These are phyloP conservation scores for Hydrotaea diabolus DNA, from an alignment of 2,888 invertebrate genomes.

Conservation along the genomic window DNA sequence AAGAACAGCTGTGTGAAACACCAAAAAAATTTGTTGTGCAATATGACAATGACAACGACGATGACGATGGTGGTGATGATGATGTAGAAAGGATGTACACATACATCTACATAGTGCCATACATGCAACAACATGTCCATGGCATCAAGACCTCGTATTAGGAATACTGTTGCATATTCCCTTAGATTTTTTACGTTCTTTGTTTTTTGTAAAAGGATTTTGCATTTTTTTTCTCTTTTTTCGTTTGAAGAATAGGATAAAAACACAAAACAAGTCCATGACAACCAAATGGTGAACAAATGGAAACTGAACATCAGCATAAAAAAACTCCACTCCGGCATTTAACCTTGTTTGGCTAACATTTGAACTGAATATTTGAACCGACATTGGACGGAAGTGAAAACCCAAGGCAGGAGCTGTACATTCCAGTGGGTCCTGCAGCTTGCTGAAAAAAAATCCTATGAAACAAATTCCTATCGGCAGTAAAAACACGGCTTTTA, in stretches of 20 bases:
- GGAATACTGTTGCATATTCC: conserved; percentile 42
- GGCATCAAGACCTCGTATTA: not conserved
- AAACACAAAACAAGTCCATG: conserved; percentile 18
- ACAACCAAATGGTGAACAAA: conserved; percentile 29
- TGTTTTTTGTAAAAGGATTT: not conserved
- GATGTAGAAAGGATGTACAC: not conserved
- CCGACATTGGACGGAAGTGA: conserved; percentile 26
- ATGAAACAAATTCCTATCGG: no score
- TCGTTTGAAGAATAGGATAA: not conserved
- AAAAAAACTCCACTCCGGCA: conserved; percentile 30
- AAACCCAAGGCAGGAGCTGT: not conserved
- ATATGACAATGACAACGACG: conserved; percentile 28
- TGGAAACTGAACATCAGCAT: not conserved
- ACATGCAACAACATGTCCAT: not conserved
- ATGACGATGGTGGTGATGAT: not conserved
- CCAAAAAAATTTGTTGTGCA: conserved; percentile 25
- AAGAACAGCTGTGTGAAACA: conserved; percentile 31
- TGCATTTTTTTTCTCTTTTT: not conserved
- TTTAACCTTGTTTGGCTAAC: conserved; percentile 50
- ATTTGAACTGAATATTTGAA: conserved; percentile 51
- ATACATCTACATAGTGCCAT: not conserved
- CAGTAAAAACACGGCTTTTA: no score
- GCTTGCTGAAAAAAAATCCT: not conserved
- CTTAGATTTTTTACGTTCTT: not conserved
- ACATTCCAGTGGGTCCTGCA: not conserved